These are phyloP conservation scores for Halotydeus destructor DNA, from an alignment of 1,140 invertebrate genomes.

Conservation along the genomic window DNA sequence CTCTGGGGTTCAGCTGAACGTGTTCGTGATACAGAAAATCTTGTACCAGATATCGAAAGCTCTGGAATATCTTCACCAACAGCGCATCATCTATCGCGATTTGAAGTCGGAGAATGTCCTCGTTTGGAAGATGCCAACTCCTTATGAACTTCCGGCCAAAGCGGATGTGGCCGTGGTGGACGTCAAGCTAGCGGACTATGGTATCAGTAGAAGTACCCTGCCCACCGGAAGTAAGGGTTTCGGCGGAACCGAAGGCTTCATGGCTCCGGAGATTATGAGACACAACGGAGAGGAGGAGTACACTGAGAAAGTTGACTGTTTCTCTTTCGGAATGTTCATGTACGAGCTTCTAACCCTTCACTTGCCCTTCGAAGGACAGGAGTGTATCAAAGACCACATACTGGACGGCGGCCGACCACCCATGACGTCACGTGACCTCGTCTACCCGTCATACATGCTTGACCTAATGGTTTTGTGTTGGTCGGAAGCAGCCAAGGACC, in stretches of 20 bases:
- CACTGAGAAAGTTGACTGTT: slow-evolving; percentile 95
- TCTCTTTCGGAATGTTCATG: slow-evolving; percentile 97
- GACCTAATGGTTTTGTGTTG: slow-evolving; percentile 91
- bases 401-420: slow-evolving; percentile 77
- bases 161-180: slow-evolving; percentile 52
- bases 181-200: slow-evolving; percentile 88
- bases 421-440: slow-evolving; percentile 44
- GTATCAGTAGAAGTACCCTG: slow-evolving; percentile 65
- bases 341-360: slow-evolving; percentile 84
- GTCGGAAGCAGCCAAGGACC: slow-evolving; percentile 59
- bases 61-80: slow-evolving; percentile 81
- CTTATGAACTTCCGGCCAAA: no score
- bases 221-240: slow-evolving; percentile 89
- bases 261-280: slow-evolving; percentile 94
- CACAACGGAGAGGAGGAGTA: slow-evolving; percentile 98
- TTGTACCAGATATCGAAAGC: slow-evolving; percentile 79
- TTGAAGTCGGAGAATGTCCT: slow-evolving; percentile 95
- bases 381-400: slow-evolving; percentile 85
- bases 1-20: slow-evolving; percentile 53
- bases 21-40: slow-evolving; percentile 57
- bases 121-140: slow-evolving; percentile 74
- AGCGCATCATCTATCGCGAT: slow-evolving; percentile 85
- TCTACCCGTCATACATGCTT: slow-evolving; percentile 70
- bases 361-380: slow-evolving; percentile 82
- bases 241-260: slow-evolving; percentile 90